Base-by-base conservation (phyloP, 2,888 invertebrate species). In the Heteromurus nitidus region DNA sequence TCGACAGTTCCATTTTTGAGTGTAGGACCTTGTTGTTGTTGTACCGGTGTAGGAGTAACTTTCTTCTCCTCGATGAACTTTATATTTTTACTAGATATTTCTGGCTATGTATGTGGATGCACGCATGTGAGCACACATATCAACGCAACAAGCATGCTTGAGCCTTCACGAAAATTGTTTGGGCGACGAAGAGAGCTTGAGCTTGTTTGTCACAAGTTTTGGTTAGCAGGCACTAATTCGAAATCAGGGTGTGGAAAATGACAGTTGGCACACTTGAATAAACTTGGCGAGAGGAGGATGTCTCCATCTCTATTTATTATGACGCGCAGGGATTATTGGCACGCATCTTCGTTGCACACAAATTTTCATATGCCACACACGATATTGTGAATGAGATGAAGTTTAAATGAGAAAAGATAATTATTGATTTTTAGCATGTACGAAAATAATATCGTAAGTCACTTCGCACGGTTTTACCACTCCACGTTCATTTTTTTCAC, bases 241-340 rank as follows among this genome's bases (percentile, higher is more conserved):
- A 69, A 58, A 69, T 24, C 26, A 69, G 42, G 68, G 69, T 69
- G 58, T 58, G 58, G 55, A 58, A 69, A 58, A 20, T 69, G 22
- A 24, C 69, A 42, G 55, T 36, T 26, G 11, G 47, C 47, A 47
- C 47, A 47, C n/a, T 47, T 47, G 7, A 16, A 47, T 3, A n/a
- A 47, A 5, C 11, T 47, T 47, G 47, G n/a, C 16, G n/a, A 3
- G 47, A n/a, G 11, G 47, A 11, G 3, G 47, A 11, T 64, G 11
- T 18, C 7, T 64, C 36, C 5, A 9, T 47, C 47, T n/a, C n/a
- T n/a, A 16, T 47, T n/a, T 47, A 47, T n/a, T 47, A n/a, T 47
- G n/a, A 13, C 36, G 47, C n/a, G 47, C 36, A 13, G 36, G 5
- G 36, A 13, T 36, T 36, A 13, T 5, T 36, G 13, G 5, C 36